Percentiles rank a stretch among this genome's conserved stretches.
These are phyloP conservation scores for Eilema sororculum DNA, from an alignment of 2,888 invertebrate genomes.

Conservation along the genomic window DNA sequence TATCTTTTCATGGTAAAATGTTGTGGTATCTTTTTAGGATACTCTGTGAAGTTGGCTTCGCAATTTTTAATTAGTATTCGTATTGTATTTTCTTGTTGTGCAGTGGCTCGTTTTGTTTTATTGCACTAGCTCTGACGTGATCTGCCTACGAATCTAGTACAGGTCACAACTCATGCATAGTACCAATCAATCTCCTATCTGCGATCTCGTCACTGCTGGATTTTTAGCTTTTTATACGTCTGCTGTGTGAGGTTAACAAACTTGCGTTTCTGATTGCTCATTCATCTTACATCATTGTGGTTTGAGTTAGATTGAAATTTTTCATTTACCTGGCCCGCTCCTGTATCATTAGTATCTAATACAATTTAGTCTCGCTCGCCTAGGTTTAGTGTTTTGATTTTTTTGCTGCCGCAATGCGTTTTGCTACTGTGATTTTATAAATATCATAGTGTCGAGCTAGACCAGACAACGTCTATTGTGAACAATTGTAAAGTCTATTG, in stretches of 20 bases:
- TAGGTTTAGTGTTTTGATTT: constrained; percentile 56
- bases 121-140: constrained; percentile 73
- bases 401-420: constrained; percentile 55
- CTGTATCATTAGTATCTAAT: constrained; percentile 68
- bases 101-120: constrained; percentile 72
- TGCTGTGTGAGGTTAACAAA: constrained; percentile 81
- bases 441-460: constrained; percentile 65
- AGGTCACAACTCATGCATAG: constrained; percentile 80
- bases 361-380: constrained; percentile 57
- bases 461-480: constrained; percentile 56
- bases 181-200: constrained; percentile 85
- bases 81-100: constrained; percentile 61
- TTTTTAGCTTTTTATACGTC: constrained; percentile 85
- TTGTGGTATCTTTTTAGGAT: constrained; percentile 16
- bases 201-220: constrained; percentile 80
- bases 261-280: constrained; percentile 82
- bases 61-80: constrained; percentile 65
- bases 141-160: constrained; percentile 70
- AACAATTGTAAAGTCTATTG: constrained; percentile 72
- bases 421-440: constrained; percentile 48
- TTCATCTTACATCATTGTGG: constrained; percentile 85
- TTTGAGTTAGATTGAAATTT: constrained; percentile 71
- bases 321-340: constrained; percentile 68
- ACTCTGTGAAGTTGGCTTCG: constrained; percentile 54
- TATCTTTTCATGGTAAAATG: not conserved